Percentiles rank a stretch among this genome's conserved stretches.
These are phyloP conservation scores for Antheraea assamensis DNA, from an alignment of 2,888 invertebrate genomes.

Conservation along the genomic window DNA sequence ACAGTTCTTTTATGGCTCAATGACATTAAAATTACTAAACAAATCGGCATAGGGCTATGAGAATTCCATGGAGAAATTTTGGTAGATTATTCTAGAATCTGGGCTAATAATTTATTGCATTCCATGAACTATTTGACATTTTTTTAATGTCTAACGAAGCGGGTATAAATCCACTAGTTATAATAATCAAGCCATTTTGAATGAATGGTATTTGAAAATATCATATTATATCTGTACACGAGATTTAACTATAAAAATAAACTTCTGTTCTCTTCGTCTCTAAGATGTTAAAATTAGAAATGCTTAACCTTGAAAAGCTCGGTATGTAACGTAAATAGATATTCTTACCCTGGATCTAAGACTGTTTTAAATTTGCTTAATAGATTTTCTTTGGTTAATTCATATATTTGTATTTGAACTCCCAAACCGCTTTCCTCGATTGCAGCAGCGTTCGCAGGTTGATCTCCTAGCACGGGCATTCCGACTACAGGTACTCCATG, in stretches of 20 bases:
- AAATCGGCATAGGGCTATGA: neutral
- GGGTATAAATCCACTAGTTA: too few relatives aligned
- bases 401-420: conserved; percentile 54
- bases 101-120: too few relatives aligned
- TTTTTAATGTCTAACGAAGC: too few relatives aligned
- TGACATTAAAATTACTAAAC: neutral
- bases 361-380: conserved; percentile 6
- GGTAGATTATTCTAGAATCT: neutral
- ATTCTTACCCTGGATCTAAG: conserved; percentile 10
- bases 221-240: too few relatives aligned
- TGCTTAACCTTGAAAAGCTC: neutral
- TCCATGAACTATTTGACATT: too few relatives aligned
- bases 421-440: conserved; percentile 69
- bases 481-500: conserved; percentile 61
- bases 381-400: conserved; percentile 7
- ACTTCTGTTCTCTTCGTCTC: too few relatives aligned
- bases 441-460: conserved; percentile 70
- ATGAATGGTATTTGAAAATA: too few relatives aligned
- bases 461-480: conserved; percentile 81
- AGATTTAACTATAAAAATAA: too few relatives aligned
- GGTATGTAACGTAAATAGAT: neutral
- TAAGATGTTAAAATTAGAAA: neutral
- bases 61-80: neutral
- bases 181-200: too few relatives aligned
- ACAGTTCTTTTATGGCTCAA: neutral